Evolutionary conservation across 2,797 vertebrate genomes (phyloP), one percentile per base, ranked within the genome.

Genomic region (Smutsia gigantea): DNA sequence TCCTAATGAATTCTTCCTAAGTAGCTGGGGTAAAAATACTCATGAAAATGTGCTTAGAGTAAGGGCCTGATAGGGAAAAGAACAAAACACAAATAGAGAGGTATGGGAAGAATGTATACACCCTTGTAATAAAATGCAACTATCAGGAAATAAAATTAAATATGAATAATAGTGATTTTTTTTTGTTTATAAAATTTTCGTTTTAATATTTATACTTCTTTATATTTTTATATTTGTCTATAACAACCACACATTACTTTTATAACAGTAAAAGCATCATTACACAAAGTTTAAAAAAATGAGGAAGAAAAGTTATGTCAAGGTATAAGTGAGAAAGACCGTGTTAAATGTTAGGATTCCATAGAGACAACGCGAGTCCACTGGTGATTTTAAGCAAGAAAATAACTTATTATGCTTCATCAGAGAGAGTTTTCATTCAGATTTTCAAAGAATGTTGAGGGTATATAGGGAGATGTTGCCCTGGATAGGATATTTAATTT

Each of bases 1-100:
- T 93, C 69, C 71, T 90, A 87, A 66, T 94, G 31, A 79, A 74
- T 92, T 78, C 49, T 92, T 78, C 49, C 61, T 90, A 94, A 66
- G 75, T 68, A 84, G 23, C 46, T 4, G 29, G 64, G 34, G 12
- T 87, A 15, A 82, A 94, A 71, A 82, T 87, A 19, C 15, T 87
- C 21, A 9, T 23, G 37, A 34, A 86, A 89, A 89, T 94, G 15
- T 85, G 5, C 68, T 91, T 72, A 69, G 19, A 95, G 27, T 34
- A 81, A 83, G 89, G 86, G 1, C 1, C 7, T 49, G 27, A 89
- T 63, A 57, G 2, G 85, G 63, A 17, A 93, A 94, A 96, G 19
- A 82, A 79, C 3, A 49, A 81, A 90, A 57, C 46, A 42, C 17
- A 81, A 23, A 93, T 78, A 91, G 46, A 63, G 10, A n/a, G 9